A percentile compares a stretch with the other conserved stretches of the same genome.
Conservation (phyloP, 2,888 invertebrate genomes). For the Epiblema foenella region DNA sequence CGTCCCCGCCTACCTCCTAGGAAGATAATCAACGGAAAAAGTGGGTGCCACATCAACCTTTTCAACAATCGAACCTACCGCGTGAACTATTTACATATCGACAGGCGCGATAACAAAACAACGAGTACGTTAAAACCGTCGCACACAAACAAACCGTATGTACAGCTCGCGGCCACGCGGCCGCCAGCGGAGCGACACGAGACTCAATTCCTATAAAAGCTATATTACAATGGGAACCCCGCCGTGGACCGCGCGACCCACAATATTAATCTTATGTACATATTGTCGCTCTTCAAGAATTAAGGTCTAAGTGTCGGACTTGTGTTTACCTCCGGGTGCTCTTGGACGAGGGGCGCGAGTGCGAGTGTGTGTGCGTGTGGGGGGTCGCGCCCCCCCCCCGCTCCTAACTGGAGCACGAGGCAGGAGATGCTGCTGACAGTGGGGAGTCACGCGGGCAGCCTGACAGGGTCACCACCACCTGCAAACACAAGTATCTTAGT, state of each 20-base stretch:
- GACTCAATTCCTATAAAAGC: conserved; percentile 72
- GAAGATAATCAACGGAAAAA: conserved; percentile 60
- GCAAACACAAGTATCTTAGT: conserved; percentile 34
- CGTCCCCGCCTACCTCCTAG: conserved; percentile 60
- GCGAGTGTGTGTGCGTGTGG: conserved; percentile 72
- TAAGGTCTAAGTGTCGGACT: conserved; percentile 18
- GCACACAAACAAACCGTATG: conserved; percentile 67
- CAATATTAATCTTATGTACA: conserved; percentile 85
- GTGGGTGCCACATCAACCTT: conserved; percentile 59
- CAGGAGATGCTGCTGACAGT: conserved; percentile 94
- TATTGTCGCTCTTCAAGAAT: conserved; percentile 83
- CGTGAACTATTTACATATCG: conserved; percentile 77
- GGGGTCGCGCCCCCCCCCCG: conserved; percentile 85
- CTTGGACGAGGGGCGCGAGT: conserved; percentile 84
- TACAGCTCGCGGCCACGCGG: conserved; percentile 58
- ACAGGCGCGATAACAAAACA: conserved; percentile 80
- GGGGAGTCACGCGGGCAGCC: conserved; percentile 95
- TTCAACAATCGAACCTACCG: conserved; percentile 65
- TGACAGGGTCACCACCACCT: conserved; percentile 93
- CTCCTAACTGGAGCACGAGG: conserved; percentile 96
- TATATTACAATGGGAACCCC: conserved; percentile 52
- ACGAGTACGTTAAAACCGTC: conserved; percentile 73
- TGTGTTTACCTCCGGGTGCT: conserved; percentile 83
- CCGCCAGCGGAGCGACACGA: conserved; percentile 3
- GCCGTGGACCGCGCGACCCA: conserved; percentile 67